Evolutionary conservation across 2,888 invertebrate species (phyloP), one percentile per base, ranked within the genome.

Genomic region (Thalpophila matura): DNA sequence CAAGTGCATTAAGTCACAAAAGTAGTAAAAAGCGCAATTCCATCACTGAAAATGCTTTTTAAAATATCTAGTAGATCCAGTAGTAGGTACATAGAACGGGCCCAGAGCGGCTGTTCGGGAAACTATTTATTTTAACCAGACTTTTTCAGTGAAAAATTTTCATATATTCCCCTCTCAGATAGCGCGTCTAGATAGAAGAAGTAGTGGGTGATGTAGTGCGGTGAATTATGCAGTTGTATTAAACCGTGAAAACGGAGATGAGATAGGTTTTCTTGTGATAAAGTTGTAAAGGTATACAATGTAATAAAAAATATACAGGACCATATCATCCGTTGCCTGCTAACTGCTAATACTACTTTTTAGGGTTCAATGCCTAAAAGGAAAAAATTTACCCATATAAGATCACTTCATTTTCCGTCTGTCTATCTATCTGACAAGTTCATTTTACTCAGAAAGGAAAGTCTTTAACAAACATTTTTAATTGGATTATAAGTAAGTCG

Each of bases 81-180:
- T 46, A 67, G 59, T 42, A 47, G 50, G 49, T 45, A 68, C 22
- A 42, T 73, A 60, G 37, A 56, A 16, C 46, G 43, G 33, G 33
- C 66, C 78, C 75, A 56, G 46, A 64, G 70, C 71, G 57, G 55
- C 69, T 55, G 66, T 72, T 80, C 51, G 46, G 53, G 22, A 69
- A 60, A 56, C 77, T 71, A 81, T 82, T 78, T 82, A 82, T 83
- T 76, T 78, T 62, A 69, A 76, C 56, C 68, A 63, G 66, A 74
- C 66, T 74, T 80, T 83, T 79, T 73, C 43, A 61, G 56, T 46
- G 59, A 24, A 77, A 57, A 59, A 51, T 72, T 65, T 71, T 76
- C 69, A 71, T 71, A 71, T 60, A 72, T 79, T 65, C 55, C 45
- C 49, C 37, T 27, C 26, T 54, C 49, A 55, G 46, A 60, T 62